These are phyloP conservation scores for Cheilosia scutellata DNA, from an alignment of 2,888 invertebrate genomes.

Conservation along the genomic window DNA sequence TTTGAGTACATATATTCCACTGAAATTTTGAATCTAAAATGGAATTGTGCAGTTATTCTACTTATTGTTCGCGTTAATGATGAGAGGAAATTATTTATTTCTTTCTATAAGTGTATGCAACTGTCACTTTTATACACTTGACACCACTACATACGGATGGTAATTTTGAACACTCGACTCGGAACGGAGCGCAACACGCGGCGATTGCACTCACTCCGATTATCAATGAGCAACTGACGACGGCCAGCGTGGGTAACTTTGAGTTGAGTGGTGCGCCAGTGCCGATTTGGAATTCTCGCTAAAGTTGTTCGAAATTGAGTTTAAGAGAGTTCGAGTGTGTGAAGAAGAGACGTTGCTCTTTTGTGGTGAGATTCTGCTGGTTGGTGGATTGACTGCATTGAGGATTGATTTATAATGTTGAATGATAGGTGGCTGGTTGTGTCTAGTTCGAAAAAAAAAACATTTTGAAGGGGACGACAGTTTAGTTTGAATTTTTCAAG, in stretches of 20 bases:
- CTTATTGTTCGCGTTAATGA: slow-evolving; percentile 1
- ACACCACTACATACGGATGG: slow-evolving; percentile 43
- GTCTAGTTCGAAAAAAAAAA: not conserved
- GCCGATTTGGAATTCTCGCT: slow-evolving; percentile 14
- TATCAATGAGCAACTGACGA: slow-evolving; percentile 78
- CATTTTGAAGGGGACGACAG: not conserved
- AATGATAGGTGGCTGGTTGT: slow-evolving; percentile 19
- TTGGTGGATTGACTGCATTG: slow-evolving; percentile 3
- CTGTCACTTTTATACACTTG: slow-evolving; percentile 54
- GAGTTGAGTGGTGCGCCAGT: slow-evolving; percentile 54
- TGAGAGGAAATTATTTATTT: slow-evolving; percentile 15
- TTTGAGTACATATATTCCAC: slow-evolving; percentile 46
- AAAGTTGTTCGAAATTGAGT: slow-evolving; percentile 33
- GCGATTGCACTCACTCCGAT: slow-evolving; percentile 78
- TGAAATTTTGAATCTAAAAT: slow-evolving; percentile 16
- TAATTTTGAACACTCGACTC: slow-evolving; percentile 72
- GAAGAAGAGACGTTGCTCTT: slow-evolving; percentile 34
- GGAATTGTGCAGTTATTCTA: slow-evolving; percentile 29
- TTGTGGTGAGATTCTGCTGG: slow-evolving; percentile 9
- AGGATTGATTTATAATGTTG: not conserved
- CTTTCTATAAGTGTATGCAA: slow-evolving; percentile 10
- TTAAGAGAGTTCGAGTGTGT: slow-evolving; percentile 27
- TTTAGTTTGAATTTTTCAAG: not conserved
- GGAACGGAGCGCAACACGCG: slow-evolving; percentile 67
- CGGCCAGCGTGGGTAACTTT: slow-evolving; percentile 34